phyloP scores from a whole-genome alignment of 2,888 invertebrate species.

The Drosophila sordidula region DNA sequence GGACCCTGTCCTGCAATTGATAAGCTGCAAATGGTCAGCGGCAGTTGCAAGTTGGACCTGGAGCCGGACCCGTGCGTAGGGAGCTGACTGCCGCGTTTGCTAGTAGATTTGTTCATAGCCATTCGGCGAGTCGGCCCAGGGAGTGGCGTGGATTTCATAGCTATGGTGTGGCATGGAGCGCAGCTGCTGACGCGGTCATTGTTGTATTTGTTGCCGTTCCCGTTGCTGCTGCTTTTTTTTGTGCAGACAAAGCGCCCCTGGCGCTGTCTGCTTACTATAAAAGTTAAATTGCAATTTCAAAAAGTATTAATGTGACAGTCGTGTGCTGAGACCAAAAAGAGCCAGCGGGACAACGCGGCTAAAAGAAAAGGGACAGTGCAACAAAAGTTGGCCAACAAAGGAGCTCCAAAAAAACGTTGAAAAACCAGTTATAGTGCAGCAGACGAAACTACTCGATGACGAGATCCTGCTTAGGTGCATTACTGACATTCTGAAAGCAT shows the following conservation, averaged over 20 bases:
- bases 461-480: background rate
- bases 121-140: slow-evolving; percentile 7
- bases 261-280: slow-evolving; percentile 58
- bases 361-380: slow-evolving; percentile 6
- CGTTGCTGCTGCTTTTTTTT: background rate
- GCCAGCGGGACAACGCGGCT: background rate
- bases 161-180: slow-evolving; percentile 1
- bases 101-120: slow-evolving; percentile 58
- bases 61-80: background rate
- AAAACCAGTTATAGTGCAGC: background rate
- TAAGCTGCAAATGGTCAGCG: slow-evolving; percentile 63
- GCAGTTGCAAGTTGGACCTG: slow-evolving; percentile 10
- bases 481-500: background rate
- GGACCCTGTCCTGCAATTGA: slow-evolving; percentile 48
- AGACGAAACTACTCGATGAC: background rate
- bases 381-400: slow-evolving; percentile 29
- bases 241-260: slow-evolving; percentile 15
- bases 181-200: slow-evolving; percentile 1
- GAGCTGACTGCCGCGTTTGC: slow-evolving; percentile 39
- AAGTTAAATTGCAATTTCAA: slow-evolving; percentile 72
- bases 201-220: slow-evolving; percentile 14
- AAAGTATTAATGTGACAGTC: slow-evolving; percentile 66
- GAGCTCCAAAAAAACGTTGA: background rate
- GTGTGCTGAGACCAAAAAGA: slow-evolving; percentile 25
- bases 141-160: slow-evolving; percentile 11